Evolutionary conservation across 2,888 invertebrate genomes (phyloP), one percentile per base, ranked within the genome.

Genomic region (Melieria crassipennis): DNA sequence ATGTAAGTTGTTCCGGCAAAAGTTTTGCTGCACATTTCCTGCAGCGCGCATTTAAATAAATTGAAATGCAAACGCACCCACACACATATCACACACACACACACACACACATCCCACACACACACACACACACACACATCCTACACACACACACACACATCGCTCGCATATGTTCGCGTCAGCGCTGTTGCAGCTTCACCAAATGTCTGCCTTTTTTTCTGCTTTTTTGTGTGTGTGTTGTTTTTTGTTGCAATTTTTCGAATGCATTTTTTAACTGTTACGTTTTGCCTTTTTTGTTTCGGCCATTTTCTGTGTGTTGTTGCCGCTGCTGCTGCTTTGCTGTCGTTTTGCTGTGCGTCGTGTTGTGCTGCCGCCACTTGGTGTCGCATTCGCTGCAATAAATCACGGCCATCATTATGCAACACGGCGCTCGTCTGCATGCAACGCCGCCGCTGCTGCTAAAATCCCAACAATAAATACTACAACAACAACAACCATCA

Each of bases 1-100:
- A 91, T 86, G 94, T 93, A 88, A 88, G 88, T 82, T 80, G 77
- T 78, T 45, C 52, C 77, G 72, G 74, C 64, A 70, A 65, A 79
- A 76, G 74, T 77, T 79, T 77, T 78, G 75, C 71, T 65, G 69
- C 72, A 57, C 43, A 48, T 67, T 46, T 57, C 62, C 43, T 47
- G 6, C 48, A 43, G 55, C 43, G 7, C 76, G 78, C 81, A 80
- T 80, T 82, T 79, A 79, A 79, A 83, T 82, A 83, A 82, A 83
- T 81, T 83, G 79, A 69, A 71, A 75, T 73, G 75, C 72, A 75
- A 73, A 71, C 68, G 66, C 67, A 63, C n/a, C 47, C 5, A 45
- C 2, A 9, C n/a, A n/a, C 13, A 30, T 2, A 56, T 1, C 0
- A n/a, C 16, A 45, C 16, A 13, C 6, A 61, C 2, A 9, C n/a